These are phyloP conservation scores for Liodrosophila aerea DNA, from an alignment of 2,888 invertebrate genomes.

Conservation along the genomic window DNA sequence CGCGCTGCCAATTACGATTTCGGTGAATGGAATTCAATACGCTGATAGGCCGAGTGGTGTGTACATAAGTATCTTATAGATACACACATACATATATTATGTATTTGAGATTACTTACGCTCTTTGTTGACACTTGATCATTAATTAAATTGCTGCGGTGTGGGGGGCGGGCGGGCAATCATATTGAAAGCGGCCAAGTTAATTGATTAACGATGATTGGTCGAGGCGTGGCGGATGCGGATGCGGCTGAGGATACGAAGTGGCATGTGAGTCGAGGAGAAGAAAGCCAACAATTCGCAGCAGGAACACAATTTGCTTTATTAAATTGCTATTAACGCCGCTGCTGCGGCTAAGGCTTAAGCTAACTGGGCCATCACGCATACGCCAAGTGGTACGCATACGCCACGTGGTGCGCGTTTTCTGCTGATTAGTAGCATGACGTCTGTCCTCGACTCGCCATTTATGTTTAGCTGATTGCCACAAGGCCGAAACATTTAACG, in stretches of 20 bases:
- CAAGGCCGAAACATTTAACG: constrained; percentile 9
- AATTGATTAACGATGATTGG: constrained; percentile 64
- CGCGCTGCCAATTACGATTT: constrained; percentile 47
- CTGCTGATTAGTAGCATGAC: constrained; percentile 35
- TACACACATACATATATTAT: constrained; percentile 12
- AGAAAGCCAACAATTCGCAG: constrained; percentile 37
- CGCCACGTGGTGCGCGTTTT: not conserved
- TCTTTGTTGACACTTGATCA: constrained; percentile 67
- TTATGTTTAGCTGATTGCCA: not conserved
- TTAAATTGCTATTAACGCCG: constrained; percentile 59
- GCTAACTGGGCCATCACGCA: constrained; percentile 49
- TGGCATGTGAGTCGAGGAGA: constrained; percentile 16
- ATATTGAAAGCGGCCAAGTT: constrained; percentile 58
- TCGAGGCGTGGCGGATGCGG: not conserved
- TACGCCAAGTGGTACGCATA: constrained; percentile 29
- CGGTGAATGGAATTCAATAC: constrained; percentile 49
- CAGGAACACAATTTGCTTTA: constrained; percentile 66
- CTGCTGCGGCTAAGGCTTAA: not conserved
- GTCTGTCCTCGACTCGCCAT: constrained; percentile 6
- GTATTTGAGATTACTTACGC: constrained; percentile 56
- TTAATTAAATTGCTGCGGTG: constrained; percentile 66
- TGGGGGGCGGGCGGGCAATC: constrained; percentile 45
- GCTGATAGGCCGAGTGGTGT: too few relatives aligned
- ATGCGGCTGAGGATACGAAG: constrained; percentile 4
- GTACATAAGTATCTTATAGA: not conserved